Evolutionary conservation across 2,113 vertebrate genomes (phyloP).

Genomic region (Oreocharis arfaki): DNA sequence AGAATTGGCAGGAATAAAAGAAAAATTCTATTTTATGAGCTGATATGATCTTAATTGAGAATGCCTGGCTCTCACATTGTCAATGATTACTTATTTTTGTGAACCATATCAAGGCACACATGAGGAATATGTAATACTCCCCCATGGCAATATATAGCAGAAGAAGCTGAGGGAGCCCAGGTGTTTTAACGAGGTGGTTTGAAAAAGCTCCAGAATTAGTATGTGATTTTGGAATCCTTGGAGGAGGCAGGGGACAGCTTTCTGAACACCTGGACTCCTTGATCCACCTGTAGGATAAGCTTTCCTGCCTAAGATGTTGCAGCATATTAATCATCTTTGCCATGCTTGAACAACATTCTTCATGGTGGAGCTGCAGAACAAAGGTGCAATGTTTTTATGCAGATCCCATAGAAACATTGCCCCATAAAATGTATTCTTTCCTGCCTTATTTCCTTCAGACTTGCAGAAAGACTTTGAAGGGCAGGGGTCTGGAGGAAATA

Average conservation of each 20-base stretch:
- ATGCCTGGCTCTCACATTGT: neutral
- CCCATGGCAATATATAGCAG: neutral
- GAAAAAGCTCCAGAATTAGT: slow-evolving; percentile 25
- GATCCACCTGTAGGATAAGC: slow-evolving; percentile 26
- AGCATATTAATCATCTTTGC: neutral
- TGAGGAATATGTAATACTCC: neutral
- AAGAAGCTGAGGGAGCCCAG: neutral
- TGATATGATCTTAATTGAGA: slow-evolving; percentile 51
- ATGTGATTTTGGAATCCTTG: slow-evolving; percentile 14
- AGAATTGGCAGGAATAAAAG: slow-evolving; percentile 31
- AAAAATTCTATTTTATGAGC: neutral
- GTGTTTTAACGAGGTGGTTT: slow-evolving; percentile 29
- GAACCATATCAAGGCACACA: neutral
- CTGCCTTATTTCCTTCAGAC: neutral
- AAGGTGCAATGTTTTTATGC: neutral
- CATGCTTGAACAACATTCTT: neutral
- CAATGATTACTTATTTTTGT: slow-evolving; percentile 35
- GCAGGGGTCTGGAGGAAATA: neutral
- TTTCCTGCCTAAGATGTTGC: neutral
- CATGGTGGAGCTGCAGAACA: neutral
- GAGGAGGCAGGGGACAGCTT: neutral
- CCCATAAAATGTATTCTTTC: neutral
- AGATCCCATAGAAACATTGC: neutral
- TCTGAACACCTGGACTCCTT: slow-evolving; percentile 50
- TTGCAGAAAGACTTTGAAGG: neutral